Base-by-base conservation (phyloP, 2,888 invertebrate genomes). In the Phalera bucephala region DNA sequence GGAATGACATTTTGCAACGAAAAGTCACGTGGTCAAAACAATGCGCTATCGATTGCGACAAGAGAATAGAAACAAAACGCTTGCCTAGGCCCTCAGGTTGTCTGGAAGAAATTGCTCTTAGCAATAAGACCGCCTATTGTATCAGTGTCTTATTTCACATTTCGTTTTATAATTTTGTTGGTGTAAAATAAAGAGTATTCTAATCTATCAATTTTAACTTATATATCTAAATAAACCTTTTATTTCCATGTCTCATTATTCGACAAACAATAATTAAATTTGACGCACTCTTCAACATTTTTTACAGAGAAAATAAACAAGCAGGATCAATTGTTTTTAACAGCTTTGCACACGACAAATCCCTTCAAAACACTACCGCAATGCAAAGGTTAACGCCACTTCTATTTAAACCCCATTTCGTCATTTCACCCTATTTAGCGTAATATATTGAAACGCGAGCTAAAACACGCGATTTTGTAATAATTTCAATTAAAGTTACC, bases 321-420 rank as follows among this genome's bases (percentile, higher is more conserved):
- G n/a, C n/a, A n/a, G 64, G 77, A 84, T 5, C 72, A 78, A 47
- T 23, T 66, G 38, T 81, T 84, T 52, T 39, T 87, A 57, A 71
- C 85, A 6, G 72, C 82, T 30, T 73, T 88, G 57, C 82, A 81
- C 61, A 87, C 87, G 2, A 82, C 73, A 33, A 80, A 85, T 51
- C 86, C 88, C 21, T 88, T 87, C 66, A 85, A 76, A 79, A 21
- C 48, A 30, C 31, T 66, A 27, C 75, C 79, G 29, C 29, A 72
- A 63, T 76, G 78, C 56, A 86, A 78, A 87, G 87, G 87, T 87
- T 81, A 61, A 42, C 21, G 12, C 26, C 15, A 17, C 25, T 3
- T 17, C 11, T 23, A 5, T n/a, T 30, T 23, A 14, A 13, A 9
- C 8, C 7, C 12, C 28, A 12, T 33, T 35, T 5, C 6, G 2